A percentile compares a stretch with the other conserved stretches of the same genome.
phyloP scores from a whole-genome alignment of 2,888 invertebrate genomes.

The Campoplex nolae region DNA sequence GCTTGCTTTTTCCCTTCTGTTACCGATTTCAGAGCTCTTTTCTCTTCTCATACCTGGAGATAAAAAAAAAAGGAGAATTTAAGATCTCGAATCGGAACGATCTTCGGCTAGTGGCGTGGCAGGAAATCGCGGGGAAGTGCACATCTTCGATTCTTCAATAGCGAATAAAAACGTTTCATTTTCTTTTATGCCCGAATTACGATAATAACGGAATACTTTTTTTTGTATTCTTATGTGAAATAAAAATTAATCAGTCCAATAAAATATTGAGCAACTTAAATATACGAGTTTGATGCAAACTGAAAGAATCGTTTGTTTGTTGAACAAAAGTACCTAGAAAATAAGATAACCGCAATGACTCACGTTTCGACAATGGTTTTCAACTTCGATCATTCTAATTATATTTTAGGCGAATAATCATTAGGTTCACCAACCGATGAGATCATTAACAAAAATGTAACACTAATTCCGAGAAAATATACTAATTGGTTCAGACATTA shows the following conservation, averaged over 20 bases:
- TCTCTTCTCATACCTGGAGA: slow-evolving; percentile 12
- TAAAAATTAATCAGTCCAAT: not conserved
- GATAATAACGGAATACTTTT: not conserved
- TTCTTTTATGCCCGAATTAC: not conserved
- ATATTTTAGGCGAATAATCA: not conserved
- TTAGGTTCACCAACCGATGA: not conserved
- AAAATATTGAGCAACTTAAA: too few species aligned
- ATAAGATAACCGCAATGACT: too few species aligned
- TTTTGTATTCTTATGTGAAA: not conserved
- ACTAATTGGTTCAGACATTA: slow-evolving; percentile 34
- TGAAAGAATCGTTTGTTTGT: too few species aligned
- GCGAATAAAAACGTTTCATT: not conserved
- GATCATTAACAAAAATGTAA: not conserved
- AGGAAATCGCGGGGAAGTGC: slow-evolving; percentile 24
- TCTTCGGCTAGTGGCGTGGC: slow-evolving; percentile 29
- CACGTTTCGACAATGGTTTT: too few species aligned
- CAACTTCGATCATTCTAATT: too few species aligned
- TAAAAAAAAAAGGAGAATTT: slow-evolving; percentile 46
- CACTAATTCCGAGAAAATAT: slow-evolving; percentile 5
- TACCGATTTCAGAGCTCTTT: slow-evolving; percentile 32
- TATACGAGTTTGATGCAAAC: too few species aligned
- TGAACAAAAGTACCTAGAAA: too few species aligned
- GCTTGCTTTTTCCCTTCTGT: slow-evolving; percentile 41
- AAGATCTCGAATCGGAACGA: slow-evolving; percentile 36
- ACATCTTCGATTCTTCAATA: slow-evolving; percentile 2